Conservation (phyloP, 2,113 vertebrate species). For the Pteropus alecto region DNA sequence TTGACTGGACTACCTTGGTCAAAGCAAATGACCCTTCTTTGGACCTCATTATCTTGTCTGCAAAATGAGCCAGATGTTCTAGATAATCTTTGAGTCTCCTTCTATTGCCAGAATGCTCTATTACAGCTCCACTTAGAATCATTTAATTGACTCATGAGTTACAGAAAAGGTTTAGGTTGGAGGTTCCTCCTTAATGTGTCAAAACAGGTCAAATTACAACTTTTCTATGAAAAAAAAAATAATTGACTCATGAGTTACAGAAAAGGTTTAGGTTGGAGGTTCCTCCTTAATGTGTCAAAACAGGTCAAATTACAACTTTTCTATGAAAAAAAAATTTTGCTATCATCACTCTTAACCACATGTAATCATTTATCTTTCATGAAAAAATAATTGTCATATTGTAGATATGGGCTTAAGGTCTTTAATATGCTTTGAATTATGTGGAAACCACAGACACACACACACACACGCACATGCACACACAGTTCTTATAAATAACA, state of each 20-base stretch:
- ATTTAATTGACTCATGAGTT: neutral
- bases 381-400: neutral
- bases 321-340: constrained; percentile 10
- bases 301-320: constrained; percentile 18
- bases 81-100: neutral
- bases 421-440: constrained; percentile 53
- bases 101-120: neutral
- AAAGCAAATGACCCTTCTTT: neutral
- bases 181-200: neutral
- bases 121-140: neutral
- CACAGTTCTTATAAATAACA: constrained; percentile 48
- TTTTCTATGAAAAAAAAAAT: constrained; percentile 47
- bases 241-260: neutral
- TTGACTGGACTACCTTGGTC: neutral
- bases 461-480: neutral
- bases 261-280: neutral
- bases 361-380: constrained; percentile 45
- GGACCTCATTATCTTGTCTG: neutral
- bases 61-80: constrained; percentile 21
- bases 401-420: neutral
- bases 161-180: neutral
- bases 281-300: constrained; percentile 12
- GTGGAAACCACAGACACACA: neutral
- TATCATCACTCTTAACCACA: neutral
- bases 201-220: constrained; percentile 24